These are phyloP conservation scores for Eudemis profundana DNA, from an alignment of 2,888 invertebrate genomes.

Conservation along the genomic window DNA sequence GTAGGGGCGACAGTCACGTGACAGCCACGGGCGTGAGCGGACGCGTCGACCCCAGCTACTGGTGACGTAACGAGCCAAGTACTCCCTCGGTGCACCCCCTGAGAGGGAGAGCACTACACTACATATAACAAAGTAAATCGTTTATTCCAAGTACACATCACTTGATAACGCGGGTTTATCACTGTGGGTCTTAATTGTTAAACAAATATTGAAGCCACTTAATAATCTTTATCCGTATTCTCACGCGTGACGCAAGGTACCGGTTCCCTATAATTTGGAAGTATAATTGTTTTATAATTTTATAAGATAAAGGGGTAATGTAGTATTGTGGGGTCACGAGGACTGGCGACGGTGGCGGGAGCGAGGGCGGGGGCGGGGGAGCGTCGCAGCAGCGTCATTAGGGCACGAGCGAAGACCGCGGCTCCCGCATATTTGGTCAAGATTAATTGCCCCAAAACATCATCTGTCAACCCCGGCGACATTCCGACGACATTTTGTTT, in stretches of 20 bases:
- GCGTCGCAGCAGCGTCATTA: constrained; percentile 67
- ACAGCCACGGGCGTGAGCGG: too few relatives aligned
- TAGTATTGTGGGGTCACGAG: constrained; percentile 36
- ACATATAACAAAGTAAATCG: neutral
- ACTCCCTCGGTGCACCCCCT: too few relatives aligned
- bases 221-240: constrained; percentile 21
- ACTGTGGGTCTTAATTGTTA: constrained; percentile 18
- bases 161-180: constrained; percentile 11
- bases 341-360: too few relatives aligned
- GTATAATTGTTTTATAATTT: constrained; percentile 40
- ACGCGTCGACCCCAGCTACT: too few relatives aligned
- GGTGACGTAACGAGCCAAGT: too few relatives aligned
- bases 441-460: constrained; percentile 81
- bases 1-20: too few relatives aligned
- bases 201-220: neutral
- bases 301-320: constrained; percentile 41
- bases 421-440: constrained; percentile 81
- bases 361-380: constrained; percentile 48
- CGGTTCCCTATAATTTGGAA: too few relatives aligned
- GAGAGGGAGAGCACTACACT: too few relatives aligned
- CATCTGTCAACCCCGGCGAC: constrained; percentile 78
- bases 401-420: constrained; percentile 65
- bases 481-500: constrained; percentile 76
- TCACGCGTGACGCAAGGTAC: constrained; percentile 12
- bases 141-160: constrained; percentile 2